phyloP scores from a whole-genome alignment of 2,113 vertebrate genomes.

The Camelus dromedarius region DNA sequence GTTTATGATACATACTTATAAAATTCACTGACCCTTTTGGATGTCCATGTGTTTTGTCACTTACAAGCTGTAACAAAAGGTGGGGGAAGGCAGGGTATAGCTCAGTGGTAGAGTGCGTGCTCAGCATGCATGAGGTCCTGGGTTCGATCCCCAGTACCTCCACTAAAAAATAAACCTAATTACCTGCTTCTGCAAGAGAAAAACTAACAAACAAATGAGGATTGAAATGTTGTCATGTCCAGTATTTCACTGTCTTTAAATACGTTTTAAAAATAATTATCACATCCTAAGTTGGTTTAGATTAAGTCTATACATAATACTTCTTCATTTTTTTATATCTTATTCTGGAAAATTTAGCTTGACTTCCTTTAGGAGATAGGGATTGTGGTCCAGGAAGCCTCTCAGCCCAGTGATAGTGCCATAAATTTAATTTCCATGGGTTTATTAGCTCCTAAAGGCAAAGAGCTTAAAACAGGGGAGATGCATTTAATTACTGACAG shows the following conservation, averaged over 20 bases:
- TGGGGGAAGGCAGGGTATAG: too few relatives aligned
- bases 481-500: slow-evolving; percentile 70
- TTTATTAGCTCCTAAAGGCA: slow-evolving; percentile 57
- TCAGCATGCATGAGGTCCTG: too few relatives aligned
- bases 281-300: neutral
- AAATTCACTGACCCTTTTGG: neutral
- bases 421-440: slow-evolving; percentile 70
- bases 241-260: slow-evolving; percentile 1
- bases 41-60: neutral
- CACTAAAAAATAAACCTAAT: too few relatives aligned
- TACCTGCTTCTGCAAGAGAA: too few relatives aligned
- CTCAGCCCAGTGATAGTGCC: neutral
- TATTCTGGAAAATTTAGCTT: slow-evolving; percentile 34
- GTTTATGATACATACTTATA: neutral
- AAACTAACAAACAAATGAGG: neutral
- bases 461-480: neutral
- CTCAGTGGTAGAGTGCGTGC: too few relatives aligned
- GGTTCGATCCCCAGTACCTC: too few relatives aligned
- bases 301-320: neutral
- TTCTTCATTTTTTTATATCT: neutral
- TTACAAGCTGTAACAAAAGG: neutral
- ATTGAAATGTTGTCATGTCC: neutral
- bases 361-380: slow-evolving; percentile 27
- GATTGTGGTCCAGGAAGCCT: neutral
- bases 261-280: slow-evolving; percentile 5